These are phyloP conservation scores for Eueremaeus valkanovi DNA, from an alignment of 2,888 invertebrate genomes.

Conservation along the genomic window DNA sequence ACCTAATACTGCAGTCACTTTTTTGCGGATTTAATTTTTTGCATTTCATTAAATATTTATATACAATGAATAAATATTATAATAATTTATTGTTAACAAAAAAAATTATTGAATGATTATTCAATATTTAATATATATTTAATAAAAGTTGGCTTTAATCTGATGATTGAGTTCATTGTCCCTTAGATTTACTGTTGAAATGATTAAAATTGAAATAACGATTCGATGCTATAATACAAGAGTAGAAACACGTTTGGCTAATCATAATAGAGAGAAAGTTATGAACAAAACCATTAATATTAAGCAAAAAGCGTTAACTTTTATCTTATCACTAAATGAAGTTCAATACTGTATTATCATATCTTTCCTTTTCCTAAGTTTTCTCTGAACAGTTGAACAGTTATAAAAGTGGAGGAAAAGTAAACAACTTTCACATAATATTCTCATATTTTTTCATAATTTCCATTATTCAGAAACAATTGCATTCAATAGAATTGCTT, in stretches of 20 bases:
- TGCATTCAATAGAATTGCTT: too few species aligned
- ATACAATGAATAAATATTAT: constrained; percentile 2
- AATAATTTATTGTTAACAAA: not conserved
- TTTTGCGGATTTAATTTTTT: not conserved
- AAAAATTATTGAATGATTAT: not conserved
- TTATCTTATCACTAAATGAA: constrained; percentile 13
- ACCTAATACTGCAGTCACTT: not conserved
- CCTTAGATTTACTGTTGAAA: constrained; percentile 6
- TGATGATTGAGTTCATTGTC: constrained; percentile 27
- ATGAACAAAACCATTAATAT: not conserved
- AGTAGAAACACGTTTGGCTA: not conserved
- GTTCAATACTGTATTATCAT: constrained; percentile 29
- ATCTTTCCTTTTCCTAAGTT: not conserved
- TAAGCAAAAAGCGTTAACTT: not conserved
- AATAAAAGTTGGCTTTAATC: not conserved
- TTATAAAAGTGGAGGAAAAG: not conserved
- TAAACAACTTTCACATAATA: not conserved
- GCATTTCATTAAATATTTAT: constrained; percentile 6
- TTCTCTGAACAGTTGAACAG: too few species aligned
- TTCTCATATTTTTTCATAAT: not conserved
- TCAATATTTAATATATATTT: not conserved
- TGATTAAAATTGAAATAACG: constrained; percentile 13
- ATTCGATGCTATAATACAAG: not conserved
- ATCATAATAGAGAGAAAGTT: constrained; percentile 5
- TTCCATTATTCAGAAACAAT: too few species aligned